A percentile compares a stretch with the other conserved stretches of the same genome.
Evolutionary conservation across 2,888 invertebrate genomes (phyloP).

Genomic region (Mesorhabditis sp.): DNA sequence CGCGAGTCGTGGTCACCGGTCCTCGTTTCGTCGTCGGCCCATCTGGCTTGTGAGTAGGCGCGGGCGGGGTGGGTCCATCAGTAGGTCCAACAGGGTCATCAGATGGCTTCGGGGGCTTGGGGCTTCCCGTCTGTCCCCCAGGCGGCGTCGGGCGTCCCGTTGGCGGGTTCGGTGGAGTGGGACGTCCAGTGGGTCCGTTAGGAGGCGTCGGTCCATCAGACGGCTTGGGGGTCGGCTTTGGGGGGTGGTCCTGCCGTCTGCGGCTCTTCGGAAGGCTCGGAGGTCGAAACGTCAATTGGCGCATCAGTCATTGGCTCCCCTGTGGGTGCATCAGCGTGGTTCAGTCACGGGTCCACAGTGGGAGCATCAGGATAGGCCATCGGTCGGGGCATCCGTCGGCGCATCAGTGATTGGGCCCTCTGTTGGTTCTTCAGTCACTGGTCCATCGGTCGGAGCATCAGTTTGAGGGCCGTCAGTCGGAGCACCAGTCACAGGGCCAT

Average conservation of each 20-base stretch:
- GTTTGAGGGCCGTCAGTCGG: background rate
- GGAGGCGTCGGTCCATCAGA: too few species aligned
- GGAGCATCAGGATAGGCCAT: background rate
- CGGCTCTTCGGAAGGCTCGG: background rate
- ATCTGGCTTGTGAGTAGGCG: too few species aligned
- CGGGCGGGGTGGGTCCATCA: too few species aligned
- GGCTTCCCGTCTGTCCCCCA: too few species aligned
- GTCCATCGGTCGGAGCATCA: background rate
- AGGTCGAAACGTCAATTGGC: background rate
- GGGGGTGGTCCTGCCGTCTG: background rate
- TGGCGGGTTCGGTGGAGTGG: too few species aligned
- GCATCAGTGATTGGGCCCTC: background rate
- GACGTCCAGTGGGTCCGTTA: too few species aligned
- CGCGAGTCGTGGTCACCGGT: too few species aligned
- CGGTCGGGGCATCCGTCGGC: background rate
- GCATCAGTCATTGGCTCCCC: background rate
- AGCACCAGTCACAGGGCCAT: background rate
- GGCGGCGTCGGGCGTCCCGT: too few species aligned
- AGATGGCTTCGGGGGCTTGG: too few species aligned
- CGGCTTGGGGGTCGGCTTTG: too few species aligned
- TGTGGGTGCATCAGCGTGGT: background rate
- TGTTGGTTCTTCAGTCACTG: background rate
- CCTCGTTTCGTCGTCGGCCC: too few species aligned
- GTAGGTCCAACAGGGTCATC: too few species aligned
- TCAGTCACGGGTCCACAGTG: background rate